Base-by-base conservation (phyloP, 2,797 vertebrate genomes). In the Galago senegalensis region DNA sequence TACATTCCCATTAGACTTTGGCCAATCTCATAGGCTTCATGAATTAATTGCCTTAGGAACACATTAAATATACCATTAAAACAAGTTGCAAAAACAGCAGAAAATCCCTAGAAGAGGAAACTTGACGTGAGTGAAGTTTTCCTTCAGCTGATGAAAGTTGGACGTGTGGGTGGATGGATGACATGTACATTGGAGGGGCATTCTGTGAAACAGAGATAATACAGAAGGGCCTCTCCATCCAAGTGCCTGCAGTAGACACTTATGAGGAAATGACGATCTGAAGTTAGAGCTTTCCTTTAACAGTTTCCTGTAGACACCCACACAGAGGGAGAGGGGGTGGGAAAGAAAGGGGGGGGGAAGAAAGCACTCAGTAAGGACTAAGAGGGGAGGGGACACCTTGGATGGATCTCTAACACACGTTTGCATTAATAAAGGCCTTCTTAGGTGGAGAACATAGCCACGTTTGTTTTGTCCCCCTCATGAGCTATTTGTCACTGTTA, bases 1-100 rank as follows among this genome's bases (percentile, higher is more conserved):
- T 75, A 94, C 40, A 61, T 77, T 89, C 95, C 90, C 88, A 89
- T 88, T 94, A 89, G 87, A 87, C 70, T 93, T 93, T 87, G 27
- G 46, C 18, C 92, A 25, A 83, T 81, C 58, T 95, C 40, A 90
- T 94, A 88, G 96, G 67, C 93, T 93, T 18, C 17, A 37, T 94
- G 37, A 72, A 70, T 88, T 96, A 90, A 96, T 90, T 93, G 87
- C 49, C 83, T 95, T 84, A 81, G 31, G 79, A 80, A 70, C 73
- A 69, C 25, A 94, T 65, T 77, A 84, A 88, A 84, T 43, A 40
- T 29, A 87, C 37, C 29, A 77, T 56, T 89, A 84, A 77, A 88
- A 63, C 60, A 87, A 73, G 31, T 87, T 80, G 63, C 77, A 56
- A 61, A 72, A 94, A 88, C 21, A 83, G 31, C 56, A 93, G 60